Evolutionary conservation across 2,797 vertebrate species (phyloP).

Genomic region (Morelia viridis): DNA sequence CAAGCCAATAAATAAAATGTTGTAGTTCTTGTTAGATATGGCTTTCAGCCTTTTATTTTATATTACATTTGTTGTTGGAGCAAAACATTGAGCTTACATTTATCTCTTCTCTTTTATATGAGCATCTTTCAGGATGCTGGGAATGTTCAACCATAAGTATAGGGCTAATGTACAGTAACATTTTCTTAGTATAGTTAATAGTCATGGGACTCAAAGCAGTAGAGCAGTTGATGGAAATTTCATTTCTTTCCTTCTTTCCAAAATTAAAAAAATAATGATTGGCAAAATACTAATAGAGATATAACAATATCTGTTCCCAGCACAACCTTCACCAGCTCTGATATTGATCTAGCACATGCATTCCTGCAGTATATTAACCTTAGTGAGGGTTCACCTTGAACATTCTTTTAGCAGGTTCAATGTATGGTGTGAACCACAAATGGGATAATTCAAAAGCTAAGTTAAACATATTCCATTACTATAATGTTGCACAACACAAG

Average conservation of each 20-base stretch:
- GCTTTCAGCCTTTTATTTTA: not conserved
- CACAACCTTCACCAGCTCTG: not conserved
- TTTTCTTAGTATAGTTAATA: not conserved
- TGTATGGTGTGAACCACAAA: not conserved
- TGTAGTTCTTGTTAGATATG: conserved; percentile 10
- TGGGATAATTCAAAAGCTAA: not conserved
- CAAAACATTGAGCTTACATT: not conserved
- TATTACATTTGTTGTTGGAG: not conserved
- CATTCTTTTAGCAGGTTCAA: not conserved
- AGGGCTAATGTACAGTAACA: conserved; percentile 4
- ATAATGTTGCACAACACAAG: not conserved
- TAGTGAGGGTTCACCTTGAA: not conserved
- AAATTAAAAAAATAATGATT: not conserved
- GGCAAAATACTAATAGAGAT: not conserved
- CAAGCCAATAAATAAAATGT: conserved; percentile 32
- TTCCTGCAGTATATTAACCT: not conserved
- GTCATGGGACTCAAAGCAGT: not conserved
- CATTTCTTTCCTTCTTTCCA: not conserved
- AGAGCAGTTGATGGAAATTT: not conserved
- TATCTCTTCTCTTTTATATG: not conserved
- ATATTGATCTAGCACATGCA: not conserved
- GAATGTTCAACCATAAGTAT: not conserved
- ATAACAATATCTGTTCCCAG: not conserved
- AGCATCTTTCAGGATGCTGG: not conserved
- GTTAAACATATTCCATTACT: not conserved